Base-by-base conservation (phyloP, 2,113 vertebrate genomes). In the Rana temporaria region DNA sequence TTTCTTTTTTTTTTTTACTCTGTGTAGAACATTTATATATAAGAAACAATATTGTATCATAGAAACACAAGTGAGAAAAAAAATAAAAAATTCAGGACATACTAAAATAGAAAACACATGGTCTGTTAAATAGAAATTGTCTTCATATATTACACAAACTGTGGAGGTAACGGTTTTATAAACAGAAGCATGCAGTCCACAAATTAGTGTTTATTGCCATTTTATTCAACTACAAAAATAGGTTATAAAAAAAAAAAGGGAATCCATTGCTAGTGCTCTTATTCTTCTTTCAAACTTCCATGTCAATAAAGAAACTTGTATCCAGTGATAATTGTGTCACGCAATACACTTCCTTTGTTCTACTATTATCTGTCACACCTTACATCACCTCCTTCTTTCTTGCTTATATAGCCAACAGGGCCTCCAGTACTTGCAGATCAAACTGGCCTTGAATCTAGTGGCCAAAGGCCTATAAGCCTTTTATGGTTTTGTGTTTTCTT, bases 141-240 rank as follows among this genome's bases (percentile, higher is more conserved):
- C 52, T 57, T 79, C 38, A 65, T 32, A 30, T 78, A 78, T 19
- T 32, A 57, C 57, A 57, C 6, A 68, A 74, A 60, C 70, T 73
- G 79, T 74, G 24, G 60, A 65, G 60, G 66, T 60, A 81, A 81
- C 64, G 62, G 26, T 20, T 22, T n/a, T 89, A 84, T 83, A 86
- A 89, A 90, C 88, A 90, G 92, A 93, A 96, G 92, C 94, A 96
- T 95, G 95, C 93, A 95, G 86, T 92, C 88, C 70, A 75, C 62
- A 75, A 89, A 88, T 92, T 92, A 92, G 85, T 82, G 48, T 82
- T 82, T 82, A 82, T 82, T 82, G 80, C 63, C 62, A 74, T 71
- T 82, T 82, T 82, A 75, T 82, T 82, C 79, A 82, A 57, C 80
- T 82, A 75, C 80, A 82, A 82, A 82, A 82, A 82, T 82, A 82